These are phyloP conservation scores for Smittia sp. DNA, from an alignment of 2,888 invertebrate genomes.

Conservation along the genomic window DNA sequence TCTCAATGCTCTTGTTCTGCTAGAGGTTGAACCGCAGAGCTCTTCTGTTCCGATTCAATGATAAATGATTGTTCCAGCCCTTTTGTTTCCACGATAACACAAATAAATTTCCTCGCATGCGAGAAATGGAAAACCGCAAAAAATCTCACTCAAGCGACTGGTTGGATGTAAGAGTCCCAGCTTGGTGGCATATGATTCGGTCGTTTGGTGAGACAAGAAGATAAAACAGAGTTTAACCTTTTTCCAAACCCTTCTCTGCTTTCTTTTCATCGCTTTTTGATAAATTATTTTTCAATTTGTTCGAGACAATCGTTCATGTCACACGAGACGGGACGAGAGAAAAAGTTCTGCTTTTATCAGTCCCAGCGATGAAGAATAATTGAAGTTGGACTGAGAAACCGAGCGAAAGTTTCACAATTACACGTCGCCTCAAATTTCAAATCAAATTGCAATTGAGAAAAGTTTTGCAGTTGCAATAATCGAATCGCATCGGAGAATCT, in stretches of 20 bases:
- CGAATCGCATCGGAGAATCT: background rate
- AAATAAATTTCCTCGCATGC: background rate
- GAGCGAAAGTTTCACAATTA: constrained; percentile 4
- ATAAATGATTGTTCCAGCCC: background rate
- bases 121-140: background rate
- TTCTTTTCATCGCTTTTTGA: constrained; percentile 1
- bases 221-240: constrained; percentile 14
- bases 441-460: constrained; percentile 9
- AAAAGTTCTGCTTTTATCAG: background rate
- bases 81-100: constrained; percentile 11
- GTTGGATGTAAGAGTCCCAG: background rate
- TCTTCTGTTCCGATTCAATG: background rate
- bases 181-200: constrained; percentile 4
- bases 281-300: constrained; percentile 20
- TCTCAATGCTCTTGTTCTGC: constrained; percentile 41
- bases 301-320: constrained; percentile 10
- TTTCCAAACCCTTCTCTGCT: background rate
- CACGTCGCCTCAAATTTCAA: background rate
- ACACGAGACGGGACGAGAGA: background rate
- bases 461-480: background rate
- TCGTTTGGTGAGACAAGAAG: background rate
- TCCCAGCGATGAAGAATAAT: background rate
- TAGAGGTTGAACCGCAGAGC: background rate
- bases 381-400: background rate
- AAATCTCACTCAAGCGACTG: background rate